Percentiles rank a stretch among this genome's conserved stretches.
These are phyloP conservation scores for Pelobates cultripes DNA, from an alignment of 2,797 vertebrate genomes.

Conservation along the genomic window DNA sequence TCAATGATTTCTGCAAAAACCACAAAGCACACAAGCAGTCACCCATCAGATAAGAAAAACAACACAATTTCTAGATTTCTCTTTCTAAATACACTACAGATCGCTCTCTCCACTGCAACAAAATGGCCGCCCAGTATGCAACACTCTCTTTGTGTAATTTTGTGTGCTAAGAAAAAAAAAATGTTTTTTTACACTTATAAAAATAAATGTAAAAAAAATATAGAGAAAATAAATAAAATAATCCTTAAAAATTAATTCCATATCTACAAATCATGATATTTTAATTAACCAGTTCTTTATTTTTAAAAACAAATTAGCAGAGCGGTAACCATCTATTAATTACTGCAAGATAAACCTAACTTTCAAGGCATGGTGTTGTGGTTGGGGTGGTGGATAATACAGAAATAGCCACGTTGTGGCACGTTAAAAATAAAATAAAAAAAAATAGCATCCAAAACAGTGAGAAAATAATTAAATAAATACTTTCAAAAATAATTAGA, in stretches of 20 bases:
- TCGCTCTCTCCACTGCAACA: constrained; percentile 75
- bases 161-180: constrained; percentile 56
- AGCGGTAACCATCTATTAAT: constrained; percentile 95
- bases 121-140: constrained; percentile 86
- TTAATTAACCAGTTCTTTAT: constrained; percentile 61
- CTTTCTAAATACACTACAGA: constrained; percentile 37
- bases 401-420: constrained; percentile 84
- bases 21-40: constrained; percentile 34
- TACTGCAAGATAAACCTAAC: constrained; percentile 93
- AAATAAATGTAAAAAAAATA: not conserved
- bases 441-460: no score
- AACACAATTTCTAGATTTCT: constrained; percentile 59
- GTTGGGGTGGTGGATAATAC: constrained; percentile 67
- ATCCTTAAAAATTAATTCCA: not conserved
- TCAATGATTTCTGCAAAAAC: constrained; percentile 86
- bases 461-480: no score
- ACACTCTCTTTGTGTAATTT: constrained; percentile 63
- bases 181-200: not conserved
- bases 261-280: not conserved
- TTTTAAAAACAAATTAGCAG: constrained; percentile 87
- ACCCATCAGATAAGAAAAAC: constrained; percentile 21
- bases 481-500: no score
- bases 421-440: constrained; percentile 58
- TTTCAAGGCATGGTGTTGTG: constrained; percentile 78
- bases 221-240: not conserved